Evolutionary conservation across 2,888 invertebrate species (phyloP), one percentile per base, ranked within the genome.

Genomic region (Phengaris alcon): DNA sequence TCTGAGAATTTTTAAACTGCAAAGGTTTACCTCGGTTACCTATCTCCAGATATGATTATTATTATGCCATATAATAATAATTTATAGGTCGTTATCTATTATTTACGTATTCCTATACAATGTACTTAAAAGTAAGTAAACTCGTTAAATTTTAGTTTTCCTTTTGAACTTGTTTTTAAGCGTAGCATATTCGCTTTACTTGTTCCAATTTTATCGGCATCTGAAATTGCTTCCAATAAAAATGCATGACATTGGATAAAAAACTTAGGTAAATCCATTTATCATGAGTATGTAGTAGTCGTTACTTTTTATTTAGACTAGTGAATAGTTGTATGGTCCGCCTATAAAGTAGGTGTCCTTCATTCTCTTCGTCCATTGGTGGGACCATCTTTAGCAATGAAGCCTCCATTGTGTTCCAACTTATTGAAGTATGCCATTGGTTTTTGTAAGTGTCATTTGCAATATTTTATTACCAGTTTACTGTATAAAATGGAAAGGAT

Each of bases 261-360:
- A 69, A 69, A 69, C 69, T 8, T 69, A 8, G 46, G 69, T 69
- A 46, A 69, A 69, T 48, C 13, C 48, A 48, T 48, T 69, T 69
- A 69, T 48, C 69, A 48, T 48, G 69, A 48, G 8, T 7, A 46
- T 8, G n/a, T 46, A 7, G 6, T 15, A 0, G 48, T 48, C 48
- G 48, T 7, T 48, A 48, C 48, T 69, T 54, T 69, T 78, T 76
- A 35, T 64, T 75, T 79, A 52, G 76, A 75, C 75, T 68, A 48
- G 74, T 72, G 70, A 69, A 69, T 68, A 76, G 22, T 70, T 35
- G 79, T 48, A 69, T 46, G 77, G 69, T 74, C 79, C 80, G 81
- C 81, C 80, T 79, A 10, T 76, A 74, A 74, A 77, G 75, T 44
- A 75, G 78, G 10, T 76, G 76, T 78, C 79, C 80, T 79, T 75